Evolutionary conservation across 2,113 vertebrate genomes (phyloP), one percentile per base, ranked within the genome.

Genomic region (Petaurus breviceps): DNA sequence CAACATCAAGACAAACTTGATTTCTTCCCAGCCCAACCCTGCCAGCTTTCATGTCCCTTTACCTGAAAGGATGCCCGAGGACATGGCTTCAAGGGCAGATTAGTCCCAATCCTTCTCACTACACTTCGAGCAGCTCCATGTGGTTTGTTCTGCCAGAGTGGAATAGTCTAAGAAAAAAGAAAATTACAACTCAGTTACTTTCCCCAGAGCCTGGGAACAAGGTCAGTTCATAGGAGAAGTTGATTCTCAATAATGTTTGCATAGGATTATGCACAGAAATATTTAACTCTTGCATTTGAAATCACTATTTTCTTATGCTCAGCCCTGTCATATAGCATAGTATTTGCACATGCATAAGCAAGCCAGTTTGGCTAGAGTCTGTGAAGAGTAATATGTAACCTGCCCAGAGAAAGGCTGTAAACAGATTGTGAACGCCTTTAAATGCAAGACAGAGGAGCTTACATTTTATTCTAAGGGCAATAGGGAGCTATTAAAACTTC

Each of bases 91-190:
- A 99, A 98, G 23, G 99, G 99, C 46, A 99, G 99, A 55, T 99
- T 99, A 90, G 99, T 99, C 25, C 99, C 99, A 3, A 99, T 99
- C 98, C 99, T 99, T 98, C 99, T 99, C 94, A 99, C 99, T 47
- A 99, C 99, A 91, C 99, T 99, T 47, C 99, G 99, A 1, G 99
- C 98, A 0, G 99, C 99, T 96, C 99, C 99, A 16, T 99, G 99
- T 28, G 99, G 99, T 96, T 99, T 99, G 98, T 99, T 99, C 98
- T 99, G 99, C 99, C 99, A 99, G 97, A 99, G 99, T 94, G 99
- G 99, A 97, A 99, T 99, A 23, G 99, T 99, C 98, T 99, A 95
- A 28, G 92, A 93, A 77, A n/a, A 53, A 90, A 90, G 92, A 96
- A 22, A 3, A 90, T n/a, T 43, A 91, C 55, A 90, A 94, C 49